Base-by-base conservation (phyloP, 2,888 invertebrate species). In the Mayetiola destructor region DNA sequence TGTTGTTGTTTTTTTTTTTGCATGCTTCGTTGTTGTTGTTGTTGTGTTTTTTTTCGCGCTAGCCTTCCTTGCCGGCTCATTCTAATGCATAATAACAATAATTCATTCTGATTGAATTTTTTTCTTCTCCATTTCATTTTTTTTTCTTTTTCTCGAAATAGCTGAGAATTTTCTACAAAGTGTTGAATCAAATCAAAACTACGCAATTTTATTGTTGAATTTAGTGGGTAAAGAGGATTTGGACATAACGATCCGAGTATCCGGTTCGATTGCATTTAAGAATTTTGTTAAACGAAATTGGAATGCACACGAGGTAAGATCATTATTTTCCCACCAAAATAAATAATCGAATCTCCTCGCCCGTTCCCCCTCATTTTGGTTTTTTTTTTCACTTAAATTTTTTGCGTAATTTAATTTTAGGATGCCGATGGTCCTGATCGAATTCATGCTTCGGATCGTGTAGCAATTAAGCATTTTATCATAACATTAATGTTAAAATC, bases 211-310 rank as follows among this genome's bases (percentile, higher is more conserved):
- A 27, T 73, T 96, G 55, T 75, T 97, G 6, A 83, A 89, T 65
- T 77, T 96, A 12, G 82, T 97, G 59, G 88, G 91, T 65, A 90
- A 88, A 64, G 77, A 84, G 48, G 83, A 84, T 61, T 76, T 87
- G 42, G 88, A 90, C 61, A 75, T 85, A 67, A 87, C 86, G 2
- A 86, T 94, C 58, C 76, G 94, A 61, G 79, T 93, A 37, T 88
- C 93, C 6, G 91, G 93, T 21, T 88, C 96, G 10, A 85, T 99
- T 59, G 88, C 89, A 0, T 93, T 99, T 68, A 99, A 99, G 70
- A 99, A 99, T 70, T 96, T 86, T 68, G 82, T 96, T 21, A 96
- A 95, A 71, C 77, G 94, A 57, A 94, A 97, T 72, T 99, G 99
- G 99, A 80, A 81, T 66, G 79, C 69, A 10, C 69, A 71, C 62